phyloP scores from a whole-genome alignment of 1,140 invertebrate species.

The Rhagoletis pomonella region DNA sequence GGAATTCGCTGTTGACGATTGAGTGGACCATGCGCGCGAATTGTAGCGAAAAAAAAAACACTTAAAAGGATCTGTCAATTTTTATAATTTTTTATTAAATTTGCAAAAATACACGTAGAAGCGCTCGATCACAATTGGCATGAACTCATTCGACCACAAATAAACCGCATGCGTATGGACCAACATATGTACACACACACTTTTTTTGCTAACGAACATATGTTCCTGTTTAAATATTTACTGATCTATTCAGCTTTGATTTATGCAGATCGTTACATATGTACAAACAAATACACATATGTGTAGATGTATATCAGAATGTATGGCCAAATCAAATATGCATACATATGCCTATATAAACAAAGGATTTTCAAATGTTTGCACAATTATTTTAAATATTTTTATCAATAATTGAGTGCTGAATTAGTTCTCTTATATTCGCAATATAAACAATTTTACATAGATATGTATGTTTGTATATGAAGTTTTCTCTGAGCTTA shows the following conservation, averaged over 20 bases:
- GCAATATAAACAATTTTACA: background rate
- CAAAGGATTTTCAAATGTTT: background rate
- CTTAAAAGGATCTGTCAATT: background rate
- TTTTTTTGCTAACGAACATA: background rate
- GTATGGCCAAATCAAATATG: background rate
- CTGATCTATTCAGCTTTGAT: background rate
- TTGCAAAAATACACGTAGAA: background rate
- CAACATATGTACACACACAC: background rate
- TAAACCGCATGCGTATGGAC: background rate
- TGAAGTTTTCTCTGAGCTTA: background rate
- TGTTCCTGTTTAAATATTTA: background rate
- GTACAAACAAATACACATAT: background rate
- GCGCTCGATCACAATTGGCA: background rate
- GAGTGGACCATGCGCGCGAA: background rate
- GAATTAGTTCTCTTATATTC: background rate
- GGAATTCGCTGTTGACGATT: background rate
- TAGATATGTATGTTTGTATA: no score
- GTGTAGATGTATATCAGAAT: background rate
- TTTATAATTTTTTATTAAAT: background rate
- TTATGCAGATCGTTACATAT: background rate
- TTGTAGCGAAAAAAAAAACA: background rate
- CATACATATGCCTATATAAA: background rate
- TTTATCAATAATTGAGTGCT: background rate
- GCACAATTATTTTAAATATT: background rate
- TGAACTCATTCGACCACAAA: slow-evolving; percentile 20